Evolutionary conservation across 2,888 invertebrate genomes (phyloP).

Genomic region (Alcis repandata): DNA sequence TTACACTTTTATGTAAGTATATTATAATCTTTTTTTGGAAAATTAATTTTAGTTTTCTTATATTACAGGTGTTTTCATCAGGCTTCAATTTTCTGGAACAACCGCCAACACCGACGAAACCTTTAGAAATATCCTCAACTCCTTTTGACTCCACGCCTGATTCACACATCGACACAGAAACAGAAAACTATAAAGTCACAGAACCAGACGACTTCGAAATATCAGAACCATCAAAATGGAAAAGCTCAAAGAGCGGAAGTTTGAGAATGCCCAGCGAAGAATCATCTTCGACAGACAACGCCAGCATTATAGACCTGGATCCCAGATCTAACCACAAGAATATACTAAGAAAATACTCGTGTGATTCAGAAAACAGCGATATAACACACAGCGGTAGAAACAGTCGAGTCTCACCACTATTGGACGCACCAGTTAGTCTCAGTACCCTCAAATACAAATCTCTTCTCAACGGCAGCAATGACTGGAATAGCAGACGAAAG

Average conservation of each 20-base stretch:
- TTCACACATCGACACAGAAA: conserved; percentile 58
- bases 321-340: conserved; percentile 63
- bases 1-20: neutral
- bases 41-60: conserved; percentile 11
- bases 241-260: conserved; percentile 88
- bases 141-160: conserved; percentile 73
- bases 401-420: conserved; percentile 68
- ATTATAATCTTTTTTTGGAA: neutral
- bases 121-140: conserved; percentile 79
- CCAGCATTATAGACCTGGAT: conserved; percentile 79
- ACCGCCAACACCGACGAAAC: conserved; percentile 69
- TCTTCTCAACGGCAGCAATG: conserved; percentile 76
- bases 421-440: conserved; percentile 72
- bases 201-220: conserved; percentile 86
- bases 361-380: conserved; percentile 74
- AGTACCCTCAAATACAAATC: conserved; percentile 80
- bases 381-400: conserved; percentile 61
- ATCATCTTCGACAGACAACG: conserved; percentile 80
- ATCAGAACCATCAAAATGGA: conserved; percentile 88
- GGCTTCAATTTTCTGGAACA: conserved; percentile 72
- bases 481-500: conserved; percentile 91
- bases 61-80: conserved; percentile 79
- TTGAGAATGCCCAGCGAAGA: conserved; percentile 89
- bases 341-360: conserved; percentile 69
- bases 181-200: conserved; percentile 79